A percentile compares a stretch with the other conserved stretches of the same genome.
phyloP scores from a whole-genome alignment of 2,888 invertebrate genomes.

The Apodemia duryi region DNA sequence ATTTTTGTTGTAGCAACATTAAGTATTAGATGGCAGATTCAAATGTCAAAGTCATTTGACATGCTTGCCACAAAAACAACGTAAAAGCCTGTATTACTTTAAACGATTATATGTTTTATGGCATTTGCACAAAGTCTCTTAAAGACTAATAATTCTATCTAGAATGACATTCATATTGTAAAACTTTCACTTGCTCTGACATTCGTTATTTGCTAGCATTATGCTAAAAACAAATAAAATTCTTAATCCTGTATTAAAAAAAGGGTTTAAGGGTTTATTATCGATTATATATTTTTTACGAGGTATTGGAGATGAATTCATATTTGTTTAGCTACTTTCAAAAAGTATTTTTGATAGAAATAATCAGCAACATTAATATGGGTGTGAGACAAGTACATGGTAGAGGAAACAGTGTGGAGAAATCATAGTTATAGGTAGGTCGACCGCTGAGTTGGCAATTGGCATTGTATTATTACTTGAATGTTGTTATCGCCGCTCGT shows the following conservation, averaged over 20 bases:
- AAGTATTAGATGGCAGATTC: slow-evolving; percentile 34
- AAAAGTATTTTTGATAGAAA: slow-evolving; percentile 24
- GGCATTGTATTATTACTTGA: slow-evolving; percentile 66
- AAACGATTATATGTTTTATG: slow-evolving; percentile 20
- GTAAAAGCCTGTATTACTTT: neutral
- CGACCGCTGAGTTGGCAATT: slow-evolving; percentile 73
- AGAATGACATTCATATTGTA: slow-evolving; percentile 9
- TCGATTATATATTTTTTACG: neutral
- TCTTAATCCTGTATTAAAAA: slow-evolving; percentile 21
- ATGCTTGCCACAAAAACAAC: slow-evolving; percentile 16
- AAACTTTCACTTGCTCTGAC: slow-evolving; percentile 11
- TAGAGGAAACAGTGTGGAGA: slow-evolving; percentile 63
- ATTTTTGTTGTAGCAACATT: slow-evolving; percentile 69
- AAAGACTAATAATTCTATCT: neutral
- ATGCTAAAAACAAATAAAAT: slow-evolving; percentile 33
- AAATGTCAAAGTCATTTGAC: slow-evolving; percentile 23
- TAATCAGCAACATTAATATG: slow-evolving; percentile 58
- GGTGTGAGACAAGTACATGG: slow-evolving; percentile 59
- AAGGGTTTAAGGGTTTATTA: slow-evolving; percentile 17
- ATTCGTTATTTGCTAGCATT: slow-evolving; percentile 38
- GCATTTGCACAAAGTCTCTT: neutral
- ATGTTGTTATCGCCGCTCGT: slow-evolving; percentile 59
- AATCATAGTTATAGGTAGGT: slow-evolving; percentile 74
- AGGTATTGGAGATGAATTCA: neutral
- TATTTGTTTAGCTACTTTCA: slow-evolving; percentile 22